Conservation (phyloP, 2,797 vertebrate genomes). For the Sebastiscus albofasciatus region DNA sequence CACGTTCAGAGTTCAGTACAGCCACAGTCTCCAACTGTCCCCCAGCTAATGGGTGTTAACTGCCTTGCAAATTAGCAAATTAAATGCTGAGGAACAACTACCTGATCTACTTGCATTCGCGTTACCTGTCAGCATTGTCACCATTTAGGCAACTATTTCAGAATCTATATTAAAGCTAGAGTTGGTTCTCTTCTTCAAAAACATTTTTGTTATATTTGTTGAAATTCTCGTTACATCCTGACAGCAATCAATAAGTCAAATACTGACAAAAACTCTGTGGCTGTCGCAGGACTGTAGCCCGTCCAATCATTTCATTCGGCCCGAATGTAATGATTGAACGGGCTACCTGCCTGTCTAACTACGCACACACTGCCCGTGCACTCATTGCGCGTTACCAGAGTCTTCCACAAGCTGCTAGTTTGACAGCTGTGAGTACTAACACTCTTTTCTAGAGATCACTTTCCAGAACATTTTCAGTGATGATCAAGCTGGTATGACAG, state of each 20-base stretch:
- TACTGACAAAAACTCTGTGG: no score
- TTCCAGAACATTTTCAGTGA: no score
- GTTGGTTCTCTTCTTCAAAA: background rate
- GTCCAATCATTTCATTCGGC: no score
- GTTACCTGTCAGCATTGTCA: background rate
- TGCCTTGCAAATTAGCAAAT: background rate
- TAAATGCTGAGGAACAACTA: background rate
- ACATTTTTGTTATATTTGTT: background rate
- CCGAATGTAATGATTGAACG: background rate
- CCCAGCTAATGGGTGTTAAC: background rate
- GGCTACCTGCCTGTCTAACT: background rate
- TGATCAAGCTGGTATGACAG: no score
- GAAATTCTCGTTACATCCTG: background rate
- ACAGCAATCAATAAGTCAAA: no score
- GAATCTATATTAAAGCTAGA: background rate
- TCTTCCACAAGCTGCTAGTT: no score
- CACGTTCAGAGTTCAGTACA: background rate
- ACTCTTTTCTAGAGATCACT: no score
- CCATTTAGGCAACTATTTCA: background rate
- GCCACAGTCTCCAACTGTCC: background rate
- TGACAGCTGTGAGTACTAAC: no score
- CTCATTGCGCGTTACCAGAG: no score
- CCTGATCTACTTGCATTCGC: background rate
- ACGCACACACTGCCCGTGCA: no score
- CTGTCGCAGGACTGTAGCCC: background rate